Evolutionary conservation across 2,113 vertebrate genomes (phyloP).

Genomic region (Notothenia rossii): DNA sequence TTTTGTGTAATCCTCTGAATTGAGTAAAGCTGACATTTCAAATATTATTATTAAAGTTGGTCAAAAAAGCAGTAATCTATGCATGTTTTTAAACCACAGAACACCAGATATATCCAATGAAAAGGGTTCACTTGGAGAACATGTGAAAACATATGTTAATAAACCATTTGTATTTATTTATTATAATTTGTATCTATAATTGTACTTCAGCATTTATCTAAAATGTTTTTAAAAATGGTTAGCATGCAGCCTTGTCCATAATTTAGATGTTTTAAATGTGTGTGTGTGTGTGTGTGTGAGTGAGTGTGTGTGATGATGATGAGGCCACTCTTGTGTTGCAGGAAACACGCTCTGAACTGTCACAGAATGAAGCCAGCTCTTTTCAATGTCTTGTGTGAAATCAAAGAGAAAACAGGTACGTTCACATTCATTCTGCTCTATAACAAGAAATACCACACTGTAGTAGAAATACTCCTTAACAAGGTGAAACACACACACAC

Average conservation of each 20-base stretch:
- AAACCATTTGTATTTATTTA: too few species aligned
- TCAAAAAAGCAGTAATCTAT: background rate
- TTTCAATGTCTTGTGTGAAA: constrained; percentile 99
- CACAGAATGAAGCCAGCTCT: constrained; percentile 99
- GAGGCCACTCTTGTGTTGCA: constrained; percentile 82
- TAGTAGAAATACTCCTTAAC: background rate
- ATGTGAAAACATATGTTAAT: too few species aligned
- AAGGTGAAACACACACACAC: background rate
- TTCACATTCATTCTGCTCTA: background rate
- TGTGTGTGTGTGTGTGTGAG: background rate
- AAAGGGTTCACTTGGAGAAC: background rate
- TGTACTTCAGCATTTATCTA: background rate
- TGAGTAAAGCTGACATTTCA: background rate
- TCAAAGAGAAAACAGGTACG: constrained; percentile 99
- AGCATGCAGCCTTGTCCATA: background rate
- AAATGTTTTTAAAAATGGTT: background rate
- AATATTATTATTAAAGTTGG: background rate
- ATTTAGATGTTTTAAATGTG: background rate
- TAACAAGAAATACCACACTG: background rate
- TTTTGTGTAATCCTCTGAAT: background rate
- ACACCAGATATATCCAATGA: background rate
- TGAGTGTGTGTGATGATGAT: constrained; percentile 14
- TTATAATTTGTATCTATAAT: background rate
- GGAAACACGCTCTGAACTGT: constrained; percentile 99
- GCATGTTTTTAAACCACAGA: background rate